phyloP scores from a whole-genome alignment of 2,113 vertebrate genomes.

The Mohoua ochrocephala region DNA sequence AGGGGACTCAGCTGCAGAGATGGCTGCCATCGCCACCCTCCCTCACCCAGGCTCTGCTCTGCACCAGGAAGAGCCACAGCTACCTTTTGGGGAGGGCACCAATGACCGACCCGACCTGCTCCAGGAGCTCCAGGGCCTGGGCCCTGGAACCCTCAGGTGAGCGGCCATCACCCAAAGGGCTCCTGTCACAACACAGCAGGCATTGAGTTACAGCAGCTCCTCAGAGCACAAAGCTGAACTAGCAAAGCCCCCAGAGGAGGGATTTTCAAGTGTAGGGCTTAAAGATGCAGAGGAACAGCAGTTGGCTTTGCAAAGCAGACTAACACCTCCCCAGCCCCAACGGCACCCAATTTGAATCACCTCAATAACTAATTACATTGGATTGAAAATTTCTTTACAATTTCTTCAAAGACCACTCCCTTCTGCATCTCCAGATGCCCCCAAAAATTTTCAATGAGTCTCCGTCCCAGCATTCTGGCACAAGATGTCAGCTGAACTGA shows the following conservation, averaged over 20 bases:
- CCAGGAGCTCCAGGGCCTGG: neutral
- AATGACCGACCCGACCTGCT: neutral
- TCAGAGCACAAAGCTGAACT: neutral
- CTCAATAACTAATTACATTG: neutral
- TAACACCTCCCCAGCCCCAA: neutral
- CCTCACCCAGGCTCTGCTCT: neutral
- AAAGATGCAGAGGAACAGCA: neutral
- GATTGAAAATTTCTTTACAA: neutral
- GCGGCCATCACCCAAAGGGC: neutral
- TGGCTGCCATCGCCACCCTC: neutral
- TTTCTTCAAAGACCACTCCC: neutral
- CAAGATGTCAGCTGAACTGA: neutral
- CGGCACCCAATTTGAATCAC: fast-evolving
- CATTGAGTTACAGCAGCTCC: neutral
- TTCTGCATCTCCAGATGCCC: neutral
- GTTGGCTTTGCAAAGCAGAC: neutral
- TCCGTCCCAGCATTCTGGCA: neutral
- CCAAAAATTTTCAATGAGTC: neutral
- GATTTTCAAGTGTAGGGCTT: neutral
- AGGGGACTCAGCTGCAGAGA: slow-evolving; percentile 32
- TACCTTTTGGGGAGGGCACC: neutral
- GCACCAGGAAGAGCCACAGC: neutral
- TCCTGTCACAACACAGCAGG: neutral
- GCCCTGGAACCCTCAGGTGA: neutral
- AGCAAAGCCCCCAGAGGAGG: neutral